Evolutionary conservation across 2,888 invertebrate species (phyloP), one percentile per base, ranked within the genome.

Genomic region (Therioaphis trifolii): DNA sequence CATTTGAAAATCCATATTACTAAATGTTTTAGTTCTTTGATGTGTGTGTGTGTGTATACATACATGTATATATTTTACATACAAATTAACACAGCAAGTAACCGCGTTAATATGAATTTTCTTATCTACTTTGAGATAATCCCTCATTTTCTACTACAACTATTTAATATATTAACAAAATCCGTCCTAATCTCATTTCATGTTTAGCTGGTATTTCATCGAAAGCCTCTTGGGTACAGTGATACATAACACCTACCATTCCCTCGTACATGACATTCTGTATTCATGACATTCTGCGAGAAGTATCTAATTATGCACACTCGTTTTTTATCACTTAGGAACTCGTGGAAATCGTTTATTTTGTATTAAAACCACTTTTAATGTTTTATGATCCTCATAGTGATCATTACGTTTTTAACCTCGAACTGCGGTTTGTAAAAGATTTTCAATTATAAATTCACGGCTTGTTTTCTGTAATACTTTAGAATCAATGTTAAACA

Each of bases 131-230:
- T 46, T 71, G 27, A 9, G 46, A 18, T 71, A 18, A 5, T 7
- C 21, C 24, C 46, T 15, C 9, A 18, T 46, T 71, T 46, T 46
- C 15, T 27, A 35, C 35, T 35, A 7, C 35, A 5, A 35, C 7
- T 35, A 35, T 46, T 11, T 46, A 24, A 58, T 21, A 71, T 46
- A 46, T 27, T 24, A 46, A 69, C 46, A 24, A 71, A 71, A 12
- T 71, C 71, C 71, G 71, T 71, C 71, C 71, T 71, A 46, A 11
- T 71, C 27, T 71, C 18, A 71, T 27, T 58, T 46, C 46, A 15
- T 12, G 27, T 46, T 21, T 27, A 63, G 27, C 69, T 68, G 18
- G 46, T 21, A 68, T 49, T 49, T 46, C 71, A 27, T 18, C 46
- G 15, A 27, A 46, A 71, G 43, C 46, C 27, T 0, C 18, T 24